Evolutionary conservation across 2,113 vertebrate genomes (phyloP), one percentile per base, ranked within the genome.

Genomic region (Salminus brasiliensis): DNA sequence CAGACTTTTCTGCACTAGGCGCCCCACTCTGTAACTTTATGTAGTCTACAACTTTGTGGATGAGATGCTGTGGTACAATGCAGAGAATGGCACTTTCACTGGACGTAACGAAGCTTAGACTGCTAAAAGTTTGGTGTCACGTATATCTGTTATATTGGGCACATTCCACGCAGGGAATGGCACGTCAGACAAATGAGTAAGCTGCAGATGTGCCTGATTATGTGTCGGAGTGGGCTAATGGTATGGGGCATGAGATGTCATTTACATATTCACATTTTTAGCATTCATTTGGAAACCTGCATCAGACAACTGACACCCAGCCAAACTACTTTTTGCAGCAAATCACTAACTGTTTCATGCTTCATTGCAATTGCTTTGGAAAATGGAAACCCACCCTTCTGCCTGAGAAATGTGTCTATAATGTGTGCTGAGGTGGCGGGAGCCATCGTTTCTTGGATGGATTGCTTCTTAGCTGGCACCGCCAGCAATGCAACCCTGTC

Each of bases 161-260:
- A 67, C 65, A 67, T 67, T 67, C 65, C 65, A 67, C 43, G 39
- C 65, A 67, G 23, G 65, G 21, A 67, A 23, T 41, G 65, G 27
- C 65, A 43, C 39, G 65, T 43, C 23, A 11, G 36, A 25, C 25
- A 43, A 67, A 43, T 23, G n/a, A 23, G 12, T 5, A 9, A 23
- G 63, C 63, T 41, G 4, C 34, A 66, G 21, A 66, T 12, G 13
- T 67, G 21, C 11, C 39, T 16, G 21, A 67, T 67, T 53, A 18
- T 21, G n/a, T 13, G 39, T 67, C 1, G n/a, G 43, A 21, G 41
- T 39, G 63, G 63, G 41, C 34, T 23, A 67, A 43, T 13, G n/a
- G 2, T 10, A 23, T 34, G 12, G 65, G 21, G 5, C 27, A n/a
- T n/a, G 43, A 12, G 65, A 25, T n/a, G 23, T 43, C 1, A 3